Evolutionary conservation across 2,888 invertebrate species (phyloP), one percentile per base, ranked within the genome.

Genomic region (Lasius fuliginosus): DNA sequence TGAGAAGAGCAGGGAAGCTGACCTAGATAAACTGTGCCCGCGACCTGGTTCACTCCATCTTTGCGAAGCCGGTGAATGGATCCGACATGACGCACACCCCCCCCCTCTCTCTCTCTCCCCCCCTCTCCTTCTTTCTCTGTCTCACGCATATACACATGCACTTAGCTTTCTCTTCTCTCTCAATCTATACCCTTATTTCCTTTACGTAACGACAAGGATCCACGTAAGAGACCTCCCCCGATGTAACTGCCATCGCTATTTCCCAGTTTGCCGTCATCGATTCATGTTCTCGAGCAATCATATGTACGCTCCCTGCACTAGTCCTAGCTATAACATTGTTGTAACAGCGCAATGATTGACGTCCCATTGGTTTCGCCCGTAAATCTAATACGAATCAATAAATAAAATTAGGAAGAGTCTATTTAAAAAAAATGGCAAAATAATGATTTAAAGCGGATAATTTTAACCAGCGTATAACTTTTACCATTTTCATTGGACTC

Each of bases 41-140:
- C 90, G 88, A 89, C 91, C 90, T 86, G 89, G 76, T 90, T 90
- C 84, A 87, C 81, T 86, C 87, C 88, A 91, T 91, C 90, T 91
- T 91, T 87, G 77, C 88, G 90, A 92, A 92, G 92, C 93, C 92
- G 92, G 92, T 93, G 93, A 93, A 93, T 93, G 92, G 93, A 92
- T 92, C 89, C 91, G 90, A 91, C 92, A 92, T 93, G 93, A 93
- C 92, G 93, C 92, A 92, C 92, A 91, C 90, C 89, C 92, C 91
- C 67, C 86, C 67, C 77, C 79, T 64, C 64, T 53, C 53, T 69
- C 33, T 33, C 5, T 49, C 12, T 15, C 18, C 9, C 33, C 30
- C 15, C 0, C 30, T 27, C 46, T 15, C 30, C 3, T n/a, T 69
- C 18, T 49, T 60, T 49, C 23, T 76, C 33, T 27, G 4, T 77